A percentile compares a stretch with the other conserved stretches of the same genome.
These are phyloP conservation scores for Tribolium castaneum DNA, from an alignment of 1,140 invertebrate species.

Conservation along the genomic window DNA sequence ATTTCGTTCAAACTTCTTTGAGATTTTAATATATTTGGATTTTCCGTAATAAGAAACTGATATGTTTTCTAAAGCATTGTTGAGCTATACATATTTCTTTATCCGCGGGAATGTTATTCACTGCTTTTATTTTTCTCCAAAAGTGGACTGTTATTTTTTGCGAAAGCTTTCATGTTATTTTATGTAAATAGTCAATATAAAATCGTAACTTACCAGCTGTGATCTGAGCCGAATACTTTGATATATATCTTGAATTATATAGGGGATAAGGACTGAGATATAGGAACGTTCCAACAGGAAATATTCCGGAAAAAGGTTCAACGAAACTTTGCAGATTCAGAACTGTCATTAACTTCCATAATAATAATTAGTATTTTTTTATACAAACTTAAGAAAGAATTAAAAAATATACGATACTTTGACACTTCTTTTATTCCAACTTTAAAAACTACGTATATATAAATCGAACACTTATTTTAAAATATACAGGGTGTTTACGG, in stretches of 20 bases:
- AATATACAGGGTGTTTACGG: too few species aligned
- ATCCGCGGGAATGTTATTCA: background rate
- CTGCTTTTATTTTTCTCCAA: conserved; percentile 14
- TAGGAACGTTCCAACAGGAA: background rate
- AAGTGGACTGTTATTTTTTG: conserved; percentile 10
- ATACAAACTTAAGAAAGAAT: background rate
- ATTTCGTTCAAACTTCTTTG: too few species aligned
- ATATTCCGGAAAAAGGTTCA: background rate
- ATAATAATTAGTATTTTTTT: background rate
- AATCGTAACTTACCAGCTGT: conserved; percentile 14
- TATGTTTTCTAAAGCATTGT: background rate
- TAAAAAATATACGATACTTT: too few species aligned
- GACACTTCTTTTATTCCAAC: too few species aligned
- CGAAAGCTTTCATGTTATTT: conserved; percentile 18
- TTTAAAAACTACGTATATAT: too few species aligned
- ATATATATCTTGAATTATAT: conserved; percentile 17
- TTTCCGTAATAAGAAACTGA: too few species aligned
- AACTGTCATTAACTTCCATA: background rate
- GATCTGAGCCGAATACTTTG: conserved; percentile 16
- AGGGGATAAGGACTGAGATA: background rate
- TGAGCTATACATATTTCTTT: background rate
- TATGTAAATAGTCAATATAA: conserved; percentile 29
- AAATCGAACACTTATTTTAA: too few species aligned
- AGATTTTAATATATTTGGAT: too few species aligned
- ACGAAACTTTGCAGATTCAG: background rate